Base-by-base conservation (phyloP, 2,113 vertebrate species). In the Anthoscopus minutus region DNA sequence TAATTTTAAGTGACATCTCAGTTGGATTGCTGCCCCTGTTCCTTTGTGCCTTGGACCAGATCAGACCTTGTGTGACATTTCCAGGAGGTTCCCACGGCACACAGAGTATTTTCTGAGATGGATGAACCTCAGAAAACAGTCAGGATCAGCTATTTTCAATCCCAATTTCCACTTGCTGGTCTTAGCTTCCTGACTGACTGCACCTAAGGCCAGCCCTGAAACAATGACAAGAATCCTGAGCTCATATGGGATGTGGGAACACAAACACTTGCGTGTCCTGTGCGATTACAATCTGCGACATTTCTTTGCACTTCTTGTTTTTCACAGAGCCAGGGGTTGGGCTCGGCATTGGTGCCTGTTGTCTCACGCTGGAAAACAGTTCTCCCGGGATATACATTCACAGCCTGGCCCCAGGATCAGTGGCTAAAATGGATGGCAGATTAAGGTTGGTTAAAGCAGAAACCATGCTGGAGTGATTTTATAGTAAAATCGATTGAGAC, bases 311-410 rank as follows among this genome's bases (percentile, higher is more conserved):
- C 83, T 78, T 83, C 40, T 91, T 86, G 62, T 66, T 88, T 95
- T 92, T 86, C 71, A 64, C 93, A 99, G 99, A 99, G 96, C 98
- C 98, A 11, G 98, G 98, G 50, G 99, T 99, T 56, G 99, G 99
- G 45, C 93, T 99, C 2, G 99, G 99, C 56, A 99, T 99, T 35
- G 99, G 99, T 38, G 98, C 98, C 77, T 99, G 99, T 97, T 99
- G 98, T 96, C 97, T 99, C 90, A 98, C 98, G 0, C 96, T 99
- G 81, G 99, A 99, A 90, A 99, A 98, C 95, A 98, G 98, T 58
- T 97, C 98, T 88, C 99, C 99, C 0, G 99, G 98, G 37, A 99
- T 99, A 97, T 99, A 99, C 94, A 99, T 99, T 88, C 99, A 99
- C 92, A 99, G 98, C 82, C 96, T 99, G 67, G 98, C 99, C 12